Evolutionary conservation across 2,113 vertebrate species (phyloP), one percentile per base, ranked within the genome.

Genomic region (Serilophus lunatus): DNA sequence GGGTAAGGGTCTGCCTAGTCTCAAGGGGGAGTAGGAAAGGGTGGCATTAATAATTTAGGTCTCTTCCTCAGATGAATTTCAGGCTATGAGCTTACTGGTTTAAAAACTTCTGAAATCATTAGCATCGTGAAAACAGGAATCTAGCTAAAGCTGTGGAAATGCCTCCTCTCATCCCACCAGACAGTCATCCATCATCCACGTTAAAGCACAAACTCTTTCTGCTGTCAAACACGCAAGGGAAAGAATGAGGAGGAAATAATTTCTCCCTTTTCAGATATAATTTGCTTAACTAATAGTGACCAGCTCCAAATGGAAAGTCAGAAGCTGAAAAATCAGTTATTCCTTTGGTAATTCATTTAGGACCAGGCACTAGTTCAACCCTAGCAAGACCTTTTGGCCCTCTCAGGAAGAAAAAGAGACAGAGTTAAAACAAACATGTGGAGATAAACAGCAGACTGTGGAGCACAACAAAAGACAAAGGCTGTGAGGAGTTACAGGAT

Each of bases 351-450:
- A 40, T 82, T 68, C 9, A 40, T 91, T 85, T 33, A 82, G 57
- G 57, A 85, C 13, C 70, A 79, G 38, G 78, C 70, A 90, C 6
- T 49, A 64, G 18, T 76, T 96, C 69, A 84, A 70, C 42, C 42
- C 47, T 47, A 89, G 72, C 8, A 89, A 83, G 90, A 91, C 33
- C 70, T 96, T 91, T 92, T 90, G 71, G 40, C 74, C 84, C 40
- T 96, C 31, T 49, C 78, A 94, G 81, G 81, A 94, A 91, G 33
- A 14, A 36, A 81, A 89, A 76, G 51, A 87, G 60, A 78, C 13
- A 10, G 65, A 92, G 35, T 13, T 44, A 94, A 84, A 92, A 91
- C 59, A 91, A 78, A 51, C 31, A 56, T 2, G 31, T 6, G 36
- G 35, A 71, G 81, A 91, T 89, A 92, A 85, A 24, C 65, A 82